These are phyloP conservation scores for Bubalus kerabau DNA, from an alignment of 2,113 vertebrate species.

Conservation along the genomic window DNA sequence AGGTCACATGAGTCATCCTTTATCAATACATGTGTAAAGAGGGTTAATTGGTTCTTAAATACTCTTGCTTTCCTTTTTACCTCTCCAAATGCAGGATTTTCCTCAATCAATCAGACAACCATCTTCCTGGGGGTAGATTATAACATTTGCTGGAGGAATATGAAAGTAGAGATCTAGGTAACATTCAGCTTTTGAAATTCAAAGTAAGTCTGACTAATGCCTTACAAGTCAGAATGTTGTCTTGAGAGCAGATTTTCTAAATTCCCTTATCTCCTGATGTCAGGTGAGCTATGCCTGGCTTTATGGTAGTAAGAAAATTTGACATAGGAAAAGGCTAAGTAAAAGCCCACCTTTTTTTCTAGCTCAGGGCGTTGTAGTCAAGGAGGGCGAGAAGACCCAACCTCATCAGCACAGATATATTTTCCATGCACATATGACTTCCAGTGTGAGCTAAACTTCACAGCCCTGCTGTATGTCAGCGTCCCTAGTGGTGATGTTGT, in stretches of 20 bases:
- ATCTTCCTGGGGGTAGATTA: conserved; percentile 31
- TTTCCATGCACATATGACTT: background rate
- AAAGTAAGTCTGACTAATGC: conserved; percentile 16
- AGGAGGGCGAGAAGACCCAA: accelerated
- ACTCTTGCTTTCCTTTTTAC: conserved; percentile 27
- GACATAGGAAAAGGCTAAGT: background rate
- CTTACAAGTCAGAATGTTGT: conserved; percentile 20
- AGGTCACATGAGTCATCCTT: background rate
- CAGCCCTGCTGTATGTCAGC: accelerated
- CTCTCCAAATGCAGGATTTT: conserved; percentile 10
- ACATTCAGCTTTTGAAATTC: conserved; percentile 50
- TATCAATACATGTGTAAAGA: background rate
- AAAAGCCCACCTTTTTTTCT: background rate
- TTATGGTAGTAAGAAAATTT: background rate
- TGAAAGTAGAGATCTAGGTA: conserved; percentile 3
- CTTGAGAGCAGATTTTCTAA: conserved; percentile 45
- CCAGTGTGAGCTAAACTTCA: background rate
- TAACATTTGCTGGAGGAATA: background rate
- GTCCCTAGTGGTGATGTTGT: no score
- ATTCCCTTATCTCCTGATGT: conserved; percentile 30
- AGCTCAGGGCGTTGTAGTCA: background rate
- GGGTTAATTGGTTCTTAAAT: conserved; percentile 24
- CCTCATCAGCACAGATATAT: background rate
- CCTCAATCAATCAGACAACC: background rate
- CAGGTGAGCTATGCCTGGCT: background rate